These are phyloP conservation scores for Clinocottus analis DNA, from an alignment of 2,113 vertebrate genomes.

Conservation along the genomic window DNA sequence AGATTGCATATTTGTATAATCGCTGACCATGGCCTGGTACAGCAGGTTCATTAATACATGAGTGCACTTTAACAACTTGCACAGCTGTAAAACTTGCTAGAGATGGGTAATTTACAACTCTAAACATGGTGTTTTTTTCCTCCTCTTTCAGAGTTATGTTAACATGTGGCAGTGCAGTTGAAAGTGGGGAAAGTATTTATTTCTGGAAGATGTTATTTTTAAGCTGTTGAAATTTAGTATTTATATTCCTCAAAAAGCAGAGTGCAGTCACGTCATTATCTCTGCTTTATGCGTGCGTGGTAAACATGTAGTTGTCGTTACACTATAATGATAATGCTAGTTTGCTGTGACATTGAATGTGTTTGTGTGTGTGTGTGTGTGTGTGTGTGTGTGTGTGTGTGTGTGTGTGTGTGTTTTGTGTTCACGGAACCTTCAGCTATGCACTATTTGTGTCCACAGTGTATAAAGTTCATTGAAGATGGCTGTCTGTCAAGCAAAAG, in stretches of 20 bases:
- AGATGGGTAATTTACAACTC: constrained; percentile 27
- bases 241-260: background rate
- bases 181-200: constrained; percentile 3
- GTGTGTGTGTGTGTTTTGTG: background rate
- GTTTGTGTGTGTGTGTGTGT: background rate
- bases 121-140: constrained; percentile 6
- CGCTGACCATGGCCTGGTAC: constrained; percentile 20
- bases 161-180: constrained; percentile 3
- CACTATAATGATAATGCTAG: background rate
- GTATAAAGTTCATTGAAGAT: constrained; percentile 14
- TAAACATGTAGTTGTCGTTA: background rate
- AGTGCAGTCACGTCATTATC: background rate
- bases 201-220: constrained; percentile 6
- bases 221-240: background rate
- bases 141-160: background rate
- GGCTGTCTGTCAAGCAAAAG: background rate
- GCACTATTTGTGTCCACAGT: background rate
- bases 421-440: constrained; percentile 8
- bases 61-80: constrained; percentile 16
- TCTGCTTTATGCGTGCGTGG: background rate
- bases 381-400: too few relatives aligned
- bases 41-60: background rate
- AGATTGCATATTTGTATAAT: constrained; percentile 24
- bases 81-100: constrained; percentile 10
- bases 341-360: background rate